Base-by-base conservation (phyloP, 2,888 invertebrate genomes). In the Brachycybe producta region DNA sequence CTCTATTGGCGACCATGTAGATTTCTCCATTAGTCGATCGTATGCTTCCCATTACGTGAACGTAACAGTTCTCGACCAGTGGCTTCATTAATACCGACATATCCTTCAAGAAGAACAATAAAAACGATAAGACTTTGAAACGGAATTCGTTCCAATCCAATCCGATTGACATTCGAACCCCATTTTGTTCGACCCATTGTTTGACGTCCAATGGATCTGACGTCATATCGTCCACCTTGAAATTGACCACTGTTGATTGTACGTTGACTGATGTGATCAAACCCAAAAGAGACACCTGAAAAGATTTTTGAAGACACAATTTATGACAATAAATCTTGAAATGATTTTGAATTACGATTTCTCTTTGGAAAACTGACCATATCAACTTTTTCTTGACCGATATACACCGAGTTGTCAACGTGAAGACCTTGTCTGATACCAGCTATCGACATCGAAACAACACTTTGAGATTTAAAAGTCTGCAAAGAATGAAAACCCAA, bases 201-300 rank as follows among this genome's bases (percentile, higher is more conserved):
- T 43, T 26, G 15, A 43, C 43, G 15, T 23, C 17, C 19, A 43
- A 28, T 15, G 23, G 24, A 15, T 19, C 17, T 2, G 28, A 19
- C 15, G 43, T 43, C 43, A 43, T 43, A 28, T 43, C 43, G 30
- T 43, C 43, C 15, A 43, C 19, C 15, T 43, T 19, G 15, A 28
- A 43, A 43, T 11, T 3, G n/a, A 23, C 17, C 2, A 8, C 11
- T 15, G 43, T 43, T 8, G 43, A 43, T 43, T 43, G 28, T 5
- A 43, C 19, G 11, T 43, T 24, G 5, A 43, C 43, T 43, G 15
- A 23, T 7, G 19, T 26, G 21, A 43, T 21, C 7, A 43, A 28
- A 2, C 43, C 43, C 17, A 43, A 27, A 5, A 43, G 5, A 15
- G n/a, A 28, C 5, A 43, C 7, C 43, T 43, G 13, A 28, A 43